Evolutionary conservation across 2,888 invertebrate species (phyloP), one percentile per base, ranked within the genome.

Genomic region (Rhingia campestris): DNA sequence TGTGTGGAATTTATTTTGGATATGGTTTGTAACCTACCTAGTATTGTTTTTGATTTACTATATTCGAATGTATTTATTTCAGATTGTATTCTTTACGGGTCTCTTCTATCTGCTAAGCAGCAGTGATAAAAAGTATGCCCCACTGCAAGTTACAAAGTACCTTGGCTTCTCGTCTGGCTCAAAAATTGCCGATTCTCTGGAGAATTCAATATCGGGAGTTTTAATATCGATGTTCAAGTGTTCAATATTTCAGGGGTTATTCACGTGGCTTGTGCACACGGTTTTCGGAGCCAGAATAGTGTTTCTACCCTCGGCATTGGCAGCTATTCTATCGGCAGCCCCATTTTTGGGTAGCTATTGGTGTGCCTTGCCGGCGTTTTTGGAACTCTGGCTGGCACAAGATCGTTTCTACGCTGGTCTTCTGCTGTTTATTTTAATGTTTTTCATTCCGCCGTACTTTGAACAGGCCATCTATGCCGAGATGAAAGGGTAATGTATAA

Each of bases 231-330:
- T 99, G 3, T 96, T 98, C 88, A 99, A 99, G 92, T 97, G 99
- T 94, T 97, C 98, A 0, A 93, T 96, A 0, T 99, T 99, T 92
- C 99, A 99, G 90, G 99, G 99, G 0, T 93, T 99, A 86, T 99
- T 99, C 95, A 99, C 99, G 0, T 99, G 99, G 98, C 94, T 99
- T 84, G 96, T 98, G 64, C 99, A 99, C 91, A 97, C 97, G 86
- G 92, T 99, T 9, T 99, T 99, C 90, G 97, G 97, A 74, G 96
- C 96, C 4, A 97, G 97, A 91, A 97, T 99, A 81, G 97, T 99
- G 41, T 99, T 98, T 91, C 93, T 99, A 86, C 99, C 99, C 0
- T 96, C 98, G 88, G 91, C 90, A 0, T 47, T 98, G 88, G 99
- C 98, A 0, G 96, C 98, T 1, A 93, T 99, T 69, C 93, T 99